Percentiles rank a stretch among this genome's conserved stretches.
These are phyloP conservation scores for Anaspis maculata DNA, from an alignment of 2,888 invertebrate species.

Conservation along the genomic window DNA sequence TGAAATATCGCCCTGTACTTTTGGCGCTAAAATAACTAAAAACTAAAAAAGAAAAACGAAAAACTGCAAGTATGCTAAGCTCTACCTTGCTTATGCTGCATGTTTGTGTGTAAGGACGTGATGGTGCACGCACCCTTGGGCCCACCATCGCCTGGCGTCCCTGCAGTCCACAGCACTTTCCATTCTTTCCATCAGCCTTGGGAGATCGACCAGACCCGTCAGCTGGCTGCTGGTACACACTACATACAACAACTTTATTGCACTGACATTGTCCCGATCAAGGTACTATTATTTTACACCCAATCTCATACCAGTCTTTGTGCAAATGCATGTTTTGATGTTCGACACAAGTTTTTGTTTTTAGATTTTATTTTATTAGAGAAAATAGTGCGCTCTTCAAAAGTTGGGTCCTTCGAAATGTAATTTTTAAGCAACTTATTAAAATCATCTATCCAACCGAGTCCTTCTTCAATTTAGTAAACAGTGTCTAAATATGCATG, in stretches of 20 bases:
- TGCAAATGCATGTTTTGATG: conserved; percentile 14
- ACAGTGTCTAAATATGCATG: too few species aligned
- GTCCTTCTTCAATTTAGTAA: too few species aligned
- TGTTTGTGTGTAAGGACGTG: conserved; percentile 47
- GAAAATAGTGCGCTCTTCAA: too few species aligned
- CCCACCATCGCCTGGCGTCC: conserved; percentile 40
- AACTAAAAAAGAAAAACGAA: too few species aligned
- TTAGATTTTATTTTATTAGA: too few species aligned
- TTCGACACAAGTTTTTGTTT: too few species aligned
- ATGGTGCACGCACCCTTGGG: conserved; percentile 42
- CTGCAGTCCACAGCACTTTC: conserved; percentile 46
- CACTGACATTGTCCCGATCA: conserved; percentile 49
- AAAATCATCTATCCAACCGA: too few species aligned
- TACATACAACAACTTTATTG: conserved; percentile 40
- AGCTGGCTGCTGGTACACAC: conserved; percentile 39
- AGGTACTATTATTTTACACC: conserved; percentile 42
- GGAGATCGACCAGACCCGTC: conserved; percentile 57
- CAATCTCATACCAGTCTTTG: conserved; percentile 15
- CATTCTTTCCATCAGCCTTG: conserved; percentile 60
- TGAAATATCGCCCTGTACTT: too few species aligned
- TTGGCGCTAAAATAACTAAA: too few species aligned
- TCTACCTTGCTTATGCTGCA: conserved; percentile 39
- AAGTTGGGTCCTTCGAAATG: too few species aligned
- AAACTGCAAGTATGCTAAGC: too few species aligned
- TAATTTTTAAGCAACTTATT: too few species aligned